Percentiles rank a stretch among this genome's conserved stretches.
Conservation (phyloP, 2,797 vertebrate genomes). For the Ciconia nigra region DNA sequence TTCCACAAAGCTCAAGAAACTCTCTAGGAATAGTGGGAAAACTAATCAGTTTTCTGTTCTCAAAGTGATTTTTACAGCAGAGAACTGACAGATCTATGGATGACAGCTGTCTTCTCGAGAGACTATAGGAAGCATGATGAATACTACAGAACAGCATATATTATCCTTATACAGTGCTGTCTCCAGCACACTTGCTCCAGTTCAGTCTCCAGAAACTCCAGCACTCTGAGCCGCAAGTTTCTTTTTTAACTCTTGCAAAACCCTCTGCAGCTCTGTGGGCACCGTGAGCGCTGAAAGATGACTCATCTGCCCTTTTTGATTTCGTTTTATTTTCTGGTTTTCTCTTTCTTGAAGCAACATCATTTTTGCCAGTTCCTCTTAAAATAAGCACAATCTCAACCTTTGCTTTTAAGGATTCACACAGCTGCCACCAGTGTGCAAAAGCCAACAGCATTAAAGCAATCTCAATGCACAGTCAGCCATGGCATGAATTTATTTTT, state of each 20-base stretch:
- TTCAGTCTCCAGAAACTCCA: not conserved
- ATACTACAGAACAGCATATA: not conserved
- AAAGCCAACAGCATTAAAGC: not conserved
- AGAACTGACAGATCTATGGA: not conserved
- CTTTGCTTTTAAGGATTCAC: not conserved
- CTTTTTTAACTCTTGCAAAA: not conserved
- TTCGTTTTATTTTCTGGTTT: not conserved
- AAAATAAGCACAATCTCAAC: not conserved
- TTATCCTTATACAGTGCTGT: not conserved
- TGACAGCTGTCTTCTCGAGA: not conserved
- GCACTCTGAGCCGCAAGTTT: not conserved
- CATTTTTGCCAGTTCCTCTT: not conserved
- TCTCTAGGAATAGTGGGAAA: not conserved
- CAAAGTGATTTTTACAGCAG: not conserved
- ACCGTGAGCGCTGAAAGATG: rapidly evolving
- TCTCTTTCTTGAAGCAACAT: not conserved
- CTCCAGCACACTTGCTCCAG: not conserved
- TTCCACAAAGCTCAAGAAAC: not conserved
- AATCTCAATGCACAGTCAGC: not conserved
- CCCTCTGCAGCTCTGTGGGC: not conserved
- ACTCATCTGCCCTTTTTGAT: not conserved
- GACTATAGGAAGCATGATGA: not conserved
- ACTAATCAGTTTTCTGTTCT: not conserved
- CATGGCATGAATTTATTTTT: not conserved
- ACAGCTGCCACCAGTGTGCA: not conserved